These are phyloP conservation scores for Tragelaphus scriptus DNA, from an alignment of 2,113 vertebrate genomes.

Conservation along the genomic window DNA sequence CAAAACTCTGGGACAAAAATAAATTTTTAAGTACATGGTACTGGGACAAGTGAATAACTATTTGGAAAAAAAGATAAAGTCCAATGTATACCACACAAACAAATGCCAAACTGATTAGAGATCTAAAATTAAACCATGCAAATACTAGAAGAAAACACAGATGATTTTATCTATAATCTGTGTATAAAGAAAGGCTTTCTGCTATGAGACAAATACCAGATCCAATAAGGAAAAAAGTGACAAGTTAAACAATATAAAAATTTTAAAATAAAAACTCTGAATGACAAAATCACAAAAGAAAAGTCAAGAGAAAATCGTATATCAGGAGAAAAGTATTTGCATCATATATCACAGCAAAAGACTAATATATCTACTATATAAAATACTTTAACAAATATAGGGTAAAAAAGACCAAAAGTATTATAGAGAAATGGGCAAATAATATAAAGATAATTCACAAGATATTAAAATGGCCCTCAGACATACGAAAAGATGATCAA, in stretches of 20 bases:
- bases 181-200: neutral
- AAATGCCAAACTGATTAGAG: neutral
- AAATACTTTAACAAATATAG: neutral
- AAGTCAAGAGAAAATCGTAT: neutral
- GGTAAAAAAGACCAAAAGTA: neutral
- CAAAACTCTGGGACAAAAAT: neutral
- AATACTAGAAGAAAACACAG: neutral
- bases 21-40: neutral
- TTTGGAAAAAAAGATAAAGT: neutral
- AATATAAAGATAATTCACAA: neutral
- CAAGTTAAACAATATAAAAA: neutral
- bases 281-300: neutral
- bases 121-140: neutral
- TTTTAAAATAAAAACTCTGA: neutral
- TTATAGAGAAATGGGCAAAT: neutral
- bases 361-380: neutral
- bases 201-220: neutral
- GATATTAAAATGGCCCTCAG: neutral
- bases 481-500: neutral
- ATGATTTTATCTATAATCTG: neutral
- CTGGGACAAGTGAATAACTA: neutral
- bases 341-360: neutral
- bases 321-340: neutral
- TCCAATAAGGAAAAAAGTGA: neutral
- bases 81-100: neutral